Conservation (phyloP, 2,888 invertebrate genomes). For the Lacanobia oleracea region DNA sequence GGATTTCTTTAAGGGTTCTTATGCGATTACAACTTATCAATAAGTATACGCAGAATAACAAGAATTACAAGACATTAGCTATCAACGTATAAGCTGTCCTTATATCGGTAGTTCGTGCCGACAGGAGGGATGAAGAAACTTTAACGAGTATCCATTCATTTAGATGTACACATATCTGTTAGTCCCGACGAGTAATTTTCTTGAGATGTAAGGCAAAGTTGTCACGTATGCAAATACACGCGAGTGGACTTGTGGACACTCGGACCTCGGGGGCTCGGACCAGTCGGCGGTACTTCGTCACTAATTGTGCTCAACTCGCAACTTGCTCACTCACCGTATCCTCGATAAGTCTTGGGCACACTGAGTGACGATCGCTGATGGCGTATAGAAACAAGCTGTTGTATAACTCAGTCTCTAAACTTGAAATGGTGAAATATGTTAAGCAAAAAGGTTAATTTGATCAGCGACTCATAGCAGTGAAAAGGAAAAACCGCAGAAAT, state of each 20-base stretch:
- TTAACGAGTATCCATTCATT: neutral
- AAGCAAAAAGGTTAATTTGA: too few relatives aligned
- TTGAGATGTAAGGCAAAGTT: conserved; percentile 43
- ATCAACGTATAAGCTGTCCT: too few relatives aligned
- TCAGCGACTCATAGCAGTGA: neutral
- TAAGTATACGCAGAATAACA: too few relatives aligned
- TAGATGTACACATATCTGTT: neutral
- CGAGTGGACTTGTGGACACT: conserved; percentile 56
- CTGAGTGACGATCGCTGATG: conserved; percentile 7
- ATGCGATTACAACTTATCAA: too few relatives aligned
- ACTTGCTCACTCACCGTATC: conserved; percentile 65
- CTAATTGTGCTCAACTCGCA: conserved; percentile 70
- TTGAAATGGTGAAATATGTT: too few relatives aligned
- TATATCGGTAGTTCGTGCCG: too few relatives aligned
- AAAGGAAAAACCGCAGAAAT: neutral
- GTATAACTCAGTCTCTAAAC: too few relatives aligned
- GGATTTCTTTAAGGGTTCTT: too few relatives aligned
- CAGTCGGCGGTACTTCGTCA: conserved; percentile 53
- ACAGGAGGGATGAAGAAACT: neutral
- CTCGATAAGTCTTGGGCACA: conserved; percentile 29
- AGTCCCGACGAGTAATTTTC: conserved; percentile 29
- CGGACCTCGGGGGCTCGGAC: conserved; percentile 46
- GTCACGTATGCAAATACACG: conserved; percentile 69
- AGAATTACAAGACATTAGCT: too few relatives aligned
- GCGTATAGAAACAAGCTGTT: too few relatives aligned